Evolutionary conservation across 2,797 vertebrate genomes (phyloP).

Genomic region (Epinephelus coioides): DNA sequence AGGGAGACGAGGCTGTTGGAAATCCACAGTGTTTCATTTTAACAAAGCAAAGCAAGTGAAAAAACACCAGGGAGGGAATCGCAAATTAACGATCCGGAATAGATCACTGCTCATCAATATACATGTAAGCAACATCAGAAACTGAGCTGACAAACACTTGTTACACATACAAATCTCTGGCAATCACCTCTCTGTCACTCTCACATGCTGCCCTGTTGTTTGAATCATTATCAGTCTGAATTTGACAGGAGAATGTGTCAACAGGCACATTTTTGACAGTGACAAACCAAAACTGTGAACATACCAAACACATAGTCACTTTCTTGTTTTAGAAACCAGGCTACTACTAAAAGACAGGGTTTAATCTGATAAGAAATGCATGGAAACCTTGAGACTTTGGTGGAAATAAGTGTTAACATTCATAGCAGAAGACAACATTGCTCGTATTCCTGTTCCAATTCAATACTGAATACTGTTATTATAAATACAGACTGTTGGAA

Average conservation of each 20-base stretch:
- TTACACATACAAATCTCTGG: background rate
- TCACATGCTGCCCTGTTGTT: constrained; percentile 2
- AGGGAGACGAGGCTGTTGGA: constrained; percentile 9
- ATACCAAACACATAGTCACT: background rate
- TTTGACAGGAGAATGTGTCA: constrained; percentile 17
- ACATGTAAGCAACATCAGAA: constrained; percentile 10
- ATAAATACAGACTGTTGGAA: background rate
- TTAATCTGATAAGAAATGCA: background rate
- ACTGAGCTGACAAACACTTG: background rate
- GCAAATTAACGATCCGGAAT: constrained; percentile 67
- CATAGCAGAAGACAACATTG: background rate
- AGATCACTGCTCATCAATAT: constrained; percentile 42
- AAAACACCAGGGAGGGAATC: constrained; percentile 40
- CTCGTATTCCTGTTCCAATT: constrained; percentile 5
- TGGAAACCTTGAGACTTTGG: background rate
- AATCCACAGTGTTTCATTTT: constrained; percentile 34
- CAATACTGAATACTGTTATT: background rate
- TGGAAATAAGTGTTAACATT: background rate
- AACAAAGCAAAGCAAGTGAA: constrained; percentile 13
- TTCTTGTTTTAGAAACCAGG: constrained; percentile 4
- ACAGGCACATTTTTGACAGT: constrained; percentile 8
- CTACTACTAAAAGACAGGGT: background rate
- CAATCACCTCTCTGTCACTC: constrained; percentile 10
- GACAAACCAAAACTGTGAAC: background rate
- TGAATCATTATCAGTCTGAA: constrained; percentile 11